Conservation (phyloP, 2,113 vertebrate genomes). For the Cheirogaleus medius region DNA sequence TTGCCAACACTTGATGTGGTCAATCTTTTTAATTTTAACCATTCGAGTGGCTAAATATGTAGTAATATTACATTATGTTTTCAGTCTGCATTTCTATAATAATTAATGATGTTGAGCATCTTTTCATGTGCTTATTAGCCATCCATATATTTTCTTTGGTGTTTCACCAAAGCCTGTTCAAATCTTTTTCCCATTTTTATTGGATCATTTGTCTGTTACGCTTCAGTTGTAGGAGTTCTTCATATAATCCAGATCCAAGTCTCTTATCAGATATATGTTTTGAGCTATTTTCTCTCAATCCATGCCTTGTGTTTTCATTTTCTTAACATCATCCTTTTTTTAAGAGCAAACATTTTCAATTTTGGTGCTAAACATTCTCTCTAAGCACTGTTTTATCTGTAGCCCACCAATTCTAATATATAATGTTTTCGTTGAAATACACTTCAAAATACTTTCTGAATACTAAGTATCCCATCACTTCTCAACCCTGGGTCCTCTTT, state of each 20-base stretch:
- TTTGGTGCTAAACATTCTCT: neutral
- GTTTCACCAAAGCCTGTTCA: neutral
- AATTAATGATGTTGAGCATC: neutral
- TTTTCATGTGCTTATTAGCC: neutral
- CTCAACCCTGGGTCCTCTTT: neutral
- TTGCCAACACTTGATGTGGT: neutral
- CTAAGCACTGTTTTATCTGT: neutral
- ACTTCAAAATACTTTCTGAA: neutral
- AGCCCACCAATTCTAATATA: neutral
- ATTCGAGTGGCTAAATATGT: neutral
- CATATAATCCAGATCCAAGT: neutral
- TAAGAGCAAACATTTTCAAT: neutral
- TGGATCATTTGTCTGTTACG: neutral
- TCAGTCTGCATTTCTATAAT: neutral
- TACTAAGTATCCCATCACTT: neutral
- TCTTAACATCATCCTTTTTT: neutral
- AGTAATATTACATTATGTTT: neutral
- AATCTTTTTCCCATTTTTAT: neutral
- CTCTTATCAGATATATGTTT: neutral
- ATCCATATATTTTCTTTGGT: neutral
- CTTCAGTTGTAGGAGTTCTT: neutral
- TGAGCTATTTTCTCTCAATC: neutral
- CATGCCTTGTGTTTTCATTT: neutral
- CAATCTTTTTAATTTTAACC: neutral
- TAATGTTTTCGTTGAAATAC: neutral